A percentile compares a stretch with the other conserved stretches of the same genome.
Conservation (phyloP, 2,888 invertebrate genomes). For the Ennomos fuscantarius region DNA sequence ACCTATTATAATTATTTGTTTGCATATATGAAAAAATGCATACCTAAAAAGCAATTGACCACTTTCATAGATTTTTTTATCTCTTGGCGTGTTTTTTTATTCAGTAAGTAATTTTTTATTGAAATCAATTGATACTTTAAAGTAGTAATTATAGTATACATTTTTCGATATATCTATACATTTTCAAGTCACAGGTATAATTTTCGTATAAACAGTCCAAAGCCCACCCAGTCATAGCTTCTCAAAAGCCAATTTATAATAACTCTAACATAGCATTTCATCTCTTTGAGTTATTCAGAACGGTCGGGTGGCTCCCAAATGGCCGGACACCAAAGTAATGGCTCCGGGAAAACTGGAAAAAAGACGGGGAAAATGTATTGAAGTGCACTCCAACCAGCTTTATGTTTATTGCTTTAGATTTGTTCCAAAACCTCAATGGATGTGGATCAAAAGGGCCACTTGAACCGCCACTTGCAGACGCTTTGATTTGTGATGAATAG, state of each 20-base stretch:
- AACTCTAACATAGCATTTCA: slow-evolving; percentile 24
- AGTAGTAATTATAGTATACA: too few relatives aligned
- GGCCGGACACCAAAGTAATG: slow-evolving; percentile 42
- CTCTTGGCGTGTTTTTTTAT: too few relatives aligned
- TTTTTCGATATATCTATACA: too few relatives aligned
- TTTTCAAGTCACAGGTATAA: slow-evolving; percentile 7
- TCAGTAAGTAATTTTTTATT: too few relatives aligned
- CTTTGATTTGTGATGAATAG: slow-evolving; percentile 32
- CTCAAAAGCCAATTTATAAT: slow-evolving; percentile 31
- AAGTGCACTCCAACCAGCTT: slow-evolving; percentile 43
- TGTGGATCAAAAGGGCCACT: slow-evolving; percentile 53
- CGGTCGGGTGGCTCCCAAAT: slow-evolving; percentile 36
- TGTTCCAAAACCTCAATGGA: slow-evolving; percentile 48
- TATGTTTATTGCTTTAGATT: slow-evolving; percentile 33
- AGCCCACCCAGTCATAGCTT: slow-evolving; percentile 2
- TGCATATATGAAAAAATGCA: too few relatives aligned
- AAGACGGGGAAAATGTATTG: slow-evolving; percentile 45
- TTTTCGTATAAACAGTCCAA: neutral
- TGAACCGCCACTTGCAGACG: slow-evolving; percentile 30
- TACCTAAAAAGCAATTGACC: too few relatives aligned
- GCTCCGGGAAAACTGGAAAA: slow-evolving; percentile 22
- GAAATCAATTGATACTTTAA: too few relatives aligned
- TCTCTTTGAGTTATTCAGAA: slow-evolving; percentile 26
- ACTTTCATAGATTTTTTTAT: too few relatives aligned
- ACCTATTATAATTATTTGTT: too few relatives aligned